Conservation (phyloP, 2,113 vertebrate species). For the Eidolon helvum region DNA sequence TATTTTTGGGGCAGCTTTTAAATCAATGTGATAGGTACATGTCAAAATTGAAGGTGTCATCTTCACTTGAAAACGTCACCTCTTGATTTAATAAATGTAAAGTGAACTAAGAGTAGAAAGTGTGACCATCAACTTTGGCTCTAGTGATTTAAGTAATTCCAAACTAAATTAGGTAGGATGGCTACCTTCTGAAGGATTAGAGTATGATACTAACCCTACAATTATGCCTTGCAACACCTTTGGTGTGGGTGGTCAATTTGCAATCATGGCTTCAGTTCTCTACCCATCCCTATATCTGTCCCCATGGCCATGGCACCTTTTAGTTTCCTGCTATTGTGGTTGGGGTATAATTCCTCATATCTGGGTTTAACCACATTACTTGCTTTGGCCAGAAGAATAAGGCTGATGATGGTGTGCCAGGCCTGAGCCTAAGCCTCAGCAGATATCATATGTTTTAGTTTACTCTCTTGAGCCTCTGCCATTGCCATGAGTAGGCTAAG, state of each 20-base stretch:
- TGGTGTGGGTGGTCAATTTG: conserved; percentile 11
- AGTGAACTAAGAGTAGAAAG: background rate
- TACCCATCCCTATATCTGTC: background rate
- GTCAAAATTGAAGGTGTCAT: background rate
- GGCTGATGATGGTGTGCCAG: background rate
- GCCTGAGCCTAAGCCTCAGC: background rate
- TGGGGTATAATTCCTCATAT: background rate
- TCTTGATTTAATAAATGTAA: conserved; percentile 15
- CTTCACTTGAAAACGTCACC: conserved; percentile 5
- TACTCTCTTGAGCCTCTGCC: background rate
- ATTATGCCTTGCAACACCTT: background rate
- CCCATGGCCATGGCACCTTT: background rate
- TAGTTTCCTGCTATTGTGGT: background rate
- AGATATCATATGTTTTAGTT: background rate
- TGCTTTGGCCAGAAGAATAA: conserved; percentile 6
- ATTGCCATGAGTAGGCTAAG: background rate
- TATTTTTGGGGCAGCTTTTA: conserved; percentile 46
- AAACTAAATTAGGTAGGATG: conserved; percentile 26
- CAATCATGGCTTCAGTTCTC: background rate
- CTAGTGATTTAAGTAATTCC: conserved; percentile 29
- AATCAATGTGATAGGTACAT: background rate
- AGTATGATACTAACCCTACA: background rate
- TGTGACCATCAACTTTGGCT: conserved; percentile 2
- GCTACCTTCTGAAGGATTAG: background rate
- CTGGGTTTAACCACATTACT: background rate